phyloP scores from a whole-genome alignment of 2,797 vertebrate species.

The Mycteria americana region DNA sequence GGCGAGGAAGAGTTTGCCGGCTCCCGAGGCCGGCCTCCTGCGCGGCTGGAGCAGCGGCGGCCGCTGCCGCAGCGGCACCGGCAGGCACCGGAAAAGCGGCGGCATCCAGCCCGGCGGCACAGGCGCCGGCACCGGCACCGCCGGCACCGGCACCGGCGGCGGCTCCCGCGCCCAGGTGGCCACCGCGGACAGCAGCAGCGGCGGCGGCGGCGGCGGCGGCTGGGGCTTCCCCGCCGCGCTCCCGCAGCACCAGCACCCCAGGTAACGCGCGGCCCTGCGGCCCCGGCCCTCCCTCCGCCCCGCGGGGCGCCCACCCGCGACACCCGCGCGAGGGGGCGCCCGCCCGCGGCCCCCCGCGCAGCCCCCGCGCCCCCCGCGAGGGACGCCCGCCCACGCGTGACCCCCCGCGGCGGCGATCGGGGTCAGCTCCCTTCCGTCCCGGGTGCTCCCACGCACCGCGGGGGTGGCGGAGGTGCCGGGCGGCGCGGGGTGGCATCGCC shows the following conservation, averaged over 20 bases:
- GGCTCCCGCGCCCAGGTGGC: constrained; percentile 66
- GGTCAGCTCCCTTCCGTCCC: neutral
- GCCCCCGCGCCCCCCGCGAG: neutral
- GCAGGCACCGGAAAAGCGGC: constrained; percentile 20
- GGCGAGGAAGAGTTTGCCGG: constrained; percentile 58
- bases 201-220: constrained; percentile 34
- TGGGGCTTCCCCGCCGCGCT: constrained; percentile 55
- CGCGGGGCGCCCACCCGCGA: neutral
- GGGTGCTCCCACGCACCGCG: neutral
- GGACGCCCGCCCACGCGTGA: neutral
- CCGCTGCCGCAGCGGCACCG: constrained; percentile 24
- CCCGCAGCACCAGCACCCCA: constrained; percentile 36
- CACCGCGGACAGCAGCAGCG: constrained; percentile 63
- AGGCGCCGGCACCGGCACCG: neutral
- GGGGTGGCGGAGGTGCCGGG: neutral
- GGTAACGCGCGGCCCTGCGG: constrained; percentile 42
- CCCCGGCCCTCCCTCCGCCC: neutral
- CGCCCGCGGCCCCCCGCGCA: neutral
- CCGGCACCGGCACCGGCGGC: neutral
- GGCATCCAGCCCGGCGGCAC: neutral
- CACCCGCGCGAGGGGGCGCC: neutral
- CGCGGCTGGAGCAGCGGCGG: constrained; percentile 26
- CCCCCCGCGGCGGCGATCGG: neutral
- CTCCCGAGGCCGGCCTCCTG: constrained; percentile 59
- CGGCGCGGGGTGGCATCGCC: neutral